Percentiles rank a stretch among this genome's conserved stretches.
phyloP scores from a whole-genome alignment of 2,888 invertebrate genomes.

The Tribolium freemani region DNA sequence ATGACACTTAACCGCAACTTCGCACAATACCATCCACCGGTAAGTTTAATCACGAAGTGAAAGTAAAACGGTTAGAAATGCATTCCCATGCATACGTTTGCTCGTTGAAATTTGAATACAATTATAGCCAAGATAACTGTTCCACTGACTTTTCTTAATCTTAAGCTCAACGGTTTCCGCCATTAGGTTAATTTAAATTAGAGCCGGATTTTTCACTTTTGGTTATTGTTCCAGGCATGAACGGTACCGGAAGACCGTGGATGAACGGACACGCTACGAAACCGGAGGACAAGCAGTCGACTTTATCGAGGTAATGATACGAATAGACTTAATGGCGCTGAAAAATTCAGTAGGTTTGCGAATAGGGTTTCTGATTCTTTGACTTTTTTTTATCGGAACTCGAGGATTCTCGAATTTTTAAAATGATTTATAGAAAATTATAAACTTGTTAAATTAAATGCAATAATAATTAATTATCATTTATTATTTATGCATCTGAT shows the following conservation, averaged over 20 bases:
- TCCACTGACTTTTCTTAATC: slow-evolving; percentile 8
- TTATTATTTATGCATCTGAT: too few relatives aligned
- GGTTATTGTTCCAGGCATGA: slow-evolving; percentile 63
- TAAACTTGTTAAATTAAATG: too few relatives aligned
- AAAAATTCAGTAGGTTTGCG: background rate
- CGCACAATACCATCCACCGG: slow-evolving; percentile 16
- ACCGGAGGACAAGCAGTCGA: slow-evolving; percentile 72
- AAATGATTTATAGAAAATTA: background rate
- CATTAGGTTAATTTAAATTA: slow-evolving; percentile 25
- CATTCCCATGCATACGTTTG: slow-evolving; percentile 44
- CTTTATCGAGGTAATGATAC: slow-evolving; percentile 68
- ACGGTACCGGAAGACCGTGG: slow-evolving; percentile 64
- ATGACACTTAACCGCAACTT: slow-evolving; percentile 19
- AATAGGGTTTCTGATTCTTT: too few relatives aligned
- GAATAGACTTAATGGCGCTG: background rate
- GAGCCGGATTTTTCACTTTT: background rate
- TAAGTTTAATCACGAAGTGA: slow-evolving; percentile 42
- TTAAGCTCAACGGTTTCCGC: slow-evolving; percentile 34
- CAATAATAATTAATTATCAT: too few relatives aligned
- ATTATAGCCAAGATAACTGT: slow-evolving; percentile 45
- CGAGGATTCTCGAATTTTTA: background rate
- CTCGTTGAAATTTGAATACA: slow-evolving; percentile 47
- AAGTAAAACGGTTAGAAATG: slow-evolving; percentile 45
- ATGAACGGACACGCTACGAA: slow-evolving; percentile 69
- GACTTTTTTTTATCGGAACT: too few relatives aligned